These are phyloP conservation scores for Campopleginae sp. DNA, from an alignment of 2,888 invertebrate genomes.

Conservation along the genomic window DNA sequence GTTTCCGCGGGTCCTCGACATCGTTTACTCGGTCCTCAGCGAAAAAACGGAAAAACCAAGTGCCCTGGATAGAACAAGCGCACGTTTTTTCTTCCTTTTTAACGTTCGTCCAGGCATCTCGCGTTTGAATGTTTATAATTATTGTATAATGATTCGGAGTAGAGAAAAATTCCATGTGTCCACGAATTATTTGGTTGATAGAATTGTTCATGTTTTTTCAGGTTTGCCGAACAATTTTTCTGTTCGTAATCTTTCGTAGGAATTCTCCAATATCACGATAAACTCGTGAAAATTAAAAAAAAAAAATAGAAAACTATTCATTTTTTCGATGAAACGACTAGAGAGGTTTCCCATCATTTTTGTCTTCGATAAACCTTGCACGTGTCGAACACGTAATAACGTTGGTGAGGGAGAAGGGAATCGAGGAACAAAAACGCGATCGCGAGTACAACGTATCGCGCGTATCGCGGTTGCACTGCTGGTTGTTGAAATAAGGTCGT, in stretches of 20 bases:
- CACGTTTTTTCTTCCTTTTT: neutral
- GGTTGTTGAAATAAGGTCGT: constrained; percentile 53
- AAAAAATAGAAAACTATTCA: neutral
- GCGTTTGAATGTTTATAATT: neutral
- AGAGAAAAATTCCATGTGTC: neutral
- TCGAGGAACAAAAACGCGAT: neutral
- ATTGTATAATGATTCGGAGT: neutral
- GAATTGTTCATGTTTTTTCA: neutral
- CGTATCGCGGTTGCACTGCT: constrained; percentile 38
- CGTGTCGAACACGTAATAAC: constrained; percentile 9
- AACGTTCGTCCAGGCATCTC: neutral
- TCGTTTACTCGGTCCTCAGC: constrained; percentile 29
- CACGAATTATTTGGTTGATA: neutral
- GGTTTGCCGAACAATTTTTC: neutral
- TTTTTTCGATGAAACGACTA: neutral
- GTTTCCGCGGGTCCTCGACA: constrained; percentile 63
- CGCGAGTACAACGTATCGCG: constrained; percentile 21
- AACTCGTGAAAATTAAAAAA: neutral
- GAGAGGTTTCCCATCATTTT: neutral
- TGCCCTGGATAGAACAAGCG: constrained; percentile 43
- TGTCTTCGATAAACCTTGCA: neutral
- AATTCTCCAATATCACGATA: neutral
- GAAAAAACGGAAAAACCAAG: constrained; percentile 44
- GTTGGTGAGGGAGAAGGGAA: neutral
- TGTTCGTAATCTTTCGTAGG: neutral